These are phyloP conservation scores for Stichopus chloronotus DNA, from an alignment of 35 echinoderm and acorn worm genomes.

Conservation along the genomic window DNA sequence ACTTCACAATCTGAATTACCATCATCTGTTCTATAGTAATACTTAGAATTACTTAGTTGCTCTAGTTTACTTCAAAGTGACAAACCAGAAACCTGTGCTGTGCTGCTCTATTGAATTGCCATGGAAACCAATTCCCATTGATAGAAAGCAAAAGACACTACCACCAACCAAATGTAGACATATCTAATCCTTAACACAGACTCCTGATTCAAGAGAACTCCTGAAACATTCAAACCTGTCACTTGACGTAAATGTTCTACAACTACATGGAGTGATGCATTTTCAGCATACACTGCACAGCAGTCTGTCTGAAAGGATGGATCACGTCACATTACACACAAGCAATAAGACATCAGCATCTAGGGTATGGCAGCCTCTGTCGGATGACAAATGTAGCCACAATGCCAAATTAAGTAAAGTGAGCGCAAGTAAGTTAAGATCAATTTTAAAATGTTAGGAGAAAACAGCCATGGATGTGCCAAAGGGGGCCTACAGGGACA, in stretches of 20 bases:
- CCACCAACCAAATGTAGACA: too few species aligned
- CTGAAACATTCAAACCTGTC: too few species aligned
- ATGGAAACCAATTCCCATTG: too few species aligned
- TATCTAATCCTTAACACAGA: too few species aligned
- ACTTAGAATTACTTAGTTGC: too few species aligned
- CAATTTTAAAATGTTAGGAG: constrained; percentile 13
- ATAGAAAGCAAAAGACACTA: too few species aligned
- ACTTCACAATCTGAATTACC: too few species aligned
- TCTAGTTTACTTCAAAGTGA: too few species aligned
- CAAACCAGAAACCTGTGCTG: too few species aligned
- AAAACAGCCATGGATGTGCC: constrained; percentile 1
- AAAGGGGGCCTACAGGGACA: constrained; percentile 37
- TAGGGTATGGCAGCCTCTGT: not conserved
- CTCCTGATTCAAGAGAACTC: too few species aligned
- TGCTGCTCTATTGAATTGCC: too few species aligned
- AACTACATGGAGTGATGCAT: not conserved
- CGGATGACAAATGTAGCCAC: constrained; percentile 2
- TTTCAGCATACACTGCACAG: not conserved
- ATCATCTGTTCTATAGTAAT: too few species aligned
- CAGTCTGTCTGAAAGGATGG: not conserved
- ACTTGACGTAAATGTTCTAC: not conserved
- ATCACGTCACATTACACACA: not conserved
- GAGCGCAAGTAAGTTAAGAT: constrained; percentile 1
- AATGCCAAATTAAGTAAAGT: constrained; percentile 4
- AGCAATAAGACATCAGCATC: not conserved